Evolutionary conservation across 2,113 vertebrate species (phyloP).

Genomic region (Connochaetes taurinus): DNA sequence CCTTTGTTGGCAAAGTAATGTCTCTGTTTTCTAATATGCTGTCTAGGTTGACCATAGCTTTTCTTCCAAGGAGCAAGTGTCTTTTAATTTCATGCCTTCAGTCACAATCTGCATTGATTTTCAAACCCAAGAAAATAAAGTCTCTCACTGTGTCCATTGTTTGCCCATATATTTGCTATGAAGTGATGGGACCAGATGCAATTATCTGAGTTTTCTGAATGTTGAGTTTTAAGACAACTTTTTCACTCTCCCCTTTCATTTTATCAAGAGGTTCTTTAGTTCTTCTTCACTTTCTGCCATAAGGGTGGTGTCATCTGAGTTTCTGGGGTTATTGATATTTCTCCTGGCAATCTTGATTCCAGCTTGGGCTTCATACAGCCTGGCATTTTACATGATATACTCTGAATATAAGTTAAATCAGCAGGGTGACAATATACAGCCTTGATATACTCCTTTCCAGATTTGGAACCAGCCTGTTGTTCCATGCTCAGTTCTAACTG

Average conservation of each 20-base stretch:
- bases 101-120: neutral
- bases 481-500: neutral
- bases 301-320: neutral
- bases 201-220: neutral
- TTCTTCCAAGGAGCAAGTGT: neutral
- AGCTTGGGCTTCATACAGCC: neutral
- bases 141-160: neutral
- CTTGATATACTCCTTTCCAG: neutral
- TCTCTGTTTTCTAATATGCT: neutral
- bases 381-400: neutral
- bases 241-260: neutral
- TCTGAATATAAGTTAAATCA: neutral
- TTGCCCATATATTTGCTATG: neutral
- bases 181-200: neutral
- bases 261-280: neutral
- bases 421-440: neutral
- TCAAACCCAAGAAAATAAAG: neutral
- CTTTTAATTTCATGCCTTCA: neutral
- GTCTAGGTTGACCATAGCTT: neutral
- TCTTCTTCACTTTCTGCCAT: neutral
- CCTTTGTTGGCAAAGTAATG: neutral
- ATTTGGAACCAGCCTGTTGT: neutral
- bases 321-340: neutral
- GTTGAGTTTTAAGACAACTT: neutral
- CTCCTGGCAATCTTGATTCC: neutral